A percentile compares a stretch with the other conserved stretches of the same genome.
Evolutionary conservation across 2,888 invertebrate species (phyloP).

Genomic region (Xiphydria camelus): DNA sequence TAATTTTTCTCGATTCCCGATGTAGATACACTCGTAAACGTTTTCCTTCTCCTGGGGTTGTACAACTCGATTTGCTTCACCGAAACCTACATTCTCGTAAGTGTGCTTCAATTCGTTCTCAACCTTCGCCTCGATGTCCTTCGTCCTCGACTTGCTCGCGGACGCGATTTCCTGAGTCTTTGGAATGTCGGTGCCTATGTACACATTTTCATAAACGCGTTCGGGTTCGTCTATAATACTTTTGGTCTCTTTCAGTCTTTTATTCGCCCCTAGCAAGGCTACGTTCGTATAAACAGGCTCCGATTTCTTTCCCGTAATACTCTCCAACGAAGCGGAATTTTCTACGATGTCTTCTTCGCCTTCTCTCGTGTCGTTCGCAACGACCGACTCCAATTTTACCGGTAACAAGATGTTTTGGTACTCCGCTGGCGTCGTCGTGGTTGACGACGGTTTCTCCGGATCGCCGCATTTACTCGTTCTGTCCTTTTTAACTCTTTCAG

Average conservation of each 20-base stretch:
- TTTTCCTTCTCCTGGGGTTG: slow-evolving; percentile 21
- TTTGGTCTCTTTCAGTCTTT: slow-evolving; percentile 15
- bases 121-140: slow-evolving; percentile 14
- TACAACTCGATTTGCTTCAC: slow-evolving; percentile 16
- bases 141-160: slow-evolving; percentile 16
- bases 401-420: slow-evolving; percentile 47
- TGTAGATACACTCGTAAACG: slow-evolving; percentile 37
- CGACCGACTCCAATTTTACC: slow-evolving; percentile 29
- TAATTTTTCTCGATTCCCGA: slow-evolving; percentile 29
- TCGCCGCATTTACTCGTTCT: background rate
- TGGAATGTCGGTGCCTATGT: slow-evolving; percentile 36
- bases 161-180: slow-evolving; percentile 25
- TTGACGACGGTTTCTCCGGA: background rate
- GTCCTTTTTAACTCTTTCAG: background rate
- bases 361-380: slow-evolving; percentile 18
- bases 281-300: slow-evolving; percentile 7
- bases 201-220: slow-evolving; percentile 44
- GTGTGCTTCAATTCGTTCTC: slow-evolving; percentile 29
- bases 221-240: slow-evolving; percentile 29
- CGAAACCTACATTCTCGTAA: slow-evolving; percentile 41
- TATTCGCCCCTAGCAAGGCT: slow-evolving; percentile 8
- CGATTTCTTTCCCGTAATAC: slow-evolving; percentile 1
- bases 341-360: slow-evolving; percentile 4
- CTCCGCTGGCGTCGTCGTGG: slow-evolving; percentile 21
- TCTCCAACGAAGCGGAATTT: slow-evolving; percentile 4